Evolutionary conservation across 2,888 invertebrate genomes (phyloP).

Genomic region (Cataglyphis cursor): DNA sequence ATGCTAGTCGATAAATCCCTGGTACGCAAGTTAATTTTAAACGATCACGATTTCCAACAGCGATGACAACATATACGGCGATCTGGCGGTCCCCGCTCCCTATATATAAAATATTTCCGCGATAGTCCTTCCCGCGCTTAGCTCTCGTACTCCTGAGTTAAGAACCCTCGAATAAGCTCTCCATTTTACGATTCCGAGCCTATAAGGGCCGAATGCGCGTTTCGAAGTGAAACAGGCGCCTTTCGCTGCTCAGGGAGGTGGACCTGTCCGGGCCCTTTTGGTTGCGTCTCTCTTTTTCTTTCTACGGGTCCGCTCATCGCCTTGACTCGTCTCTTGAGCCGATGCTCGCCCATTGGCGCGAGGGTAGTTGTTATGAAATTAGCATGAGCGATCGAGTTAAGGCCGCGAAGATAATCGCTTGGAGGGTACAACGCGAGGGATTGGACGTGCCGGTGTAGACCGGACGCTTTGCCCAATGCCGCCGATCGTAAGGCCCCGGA

Average conservation of each 20-base stretch:
- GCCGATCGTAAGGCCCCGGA: conserved; percentile 78
- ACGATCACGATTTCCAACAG: conserved; percentile 70
- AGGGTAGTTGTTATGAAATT: conserved; percentile 86
- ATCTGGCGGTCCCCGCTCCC: neutral
- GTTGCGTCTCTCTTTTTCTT: conserved; percentile 54
- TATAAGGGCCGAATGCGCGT: conserved; percentile 38
- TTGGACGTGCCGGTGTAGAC: conserved; percentile 79
- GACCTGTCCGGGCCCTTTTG: conserved; percentile 41
- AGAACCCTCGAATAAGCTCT: conserved; percentile 67
- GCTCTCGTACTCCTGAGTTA: conserved; percentile 44
- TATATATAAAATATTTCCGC: neutral
- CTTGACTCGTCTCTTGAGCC: conserved; percentile 65
- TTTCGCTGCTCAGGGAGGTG: conserved; percentile 68
- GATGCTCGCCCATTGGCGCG: conserved; percentile 83
- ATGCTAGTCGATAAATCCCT: conserved; percentile 69
- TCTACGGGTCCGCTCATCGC: conserved; percentile 51
- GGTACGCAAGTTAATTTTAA: conserved; percentile 75
- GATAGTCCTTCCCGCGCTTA: conserved; percentile 8
- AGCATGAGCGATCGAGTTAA: conserved; percentile 85
- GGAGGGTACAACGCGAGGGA: conserved; percentile 79
- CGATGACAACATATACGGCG: conserved; percentile 71
- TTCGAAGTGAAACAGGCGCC: conserved; percentile 68
- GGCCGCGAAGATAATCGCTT: conserved; percentile 82
- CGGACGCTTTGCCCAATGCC: conserved; percentile 76
- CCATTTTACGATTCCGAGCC: conserved; percentile 74